These are phyloP conservation scores for Drosophila pseudotalamancana DNA, from an alignment of 2,888 invertebrate genomes.

Conservation along the genomic window DNA sequence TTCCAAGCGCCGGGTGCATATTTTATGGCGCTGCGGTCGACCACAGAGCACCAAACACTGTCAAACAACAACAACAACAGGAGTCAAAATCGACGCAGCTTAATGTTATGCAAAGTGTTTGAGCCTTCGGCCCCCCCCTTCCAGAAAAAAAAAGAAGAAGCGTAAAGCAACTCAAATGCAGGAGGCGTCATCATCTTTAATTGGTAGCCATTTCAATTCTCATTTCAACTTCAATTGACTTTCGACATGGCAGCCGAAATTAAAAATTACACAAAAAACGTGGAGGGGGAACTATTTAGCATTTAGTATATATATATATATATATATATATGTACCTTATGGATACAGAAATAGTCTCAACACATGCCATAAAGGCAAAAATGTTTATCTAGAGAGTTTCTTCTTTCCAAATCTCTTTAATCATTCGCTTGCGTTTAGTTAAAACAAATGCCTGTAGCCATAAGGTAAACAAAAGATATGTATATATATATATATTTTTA, in stretches of 20 bases:
- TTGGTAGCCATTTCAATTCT: slow-evolving; percentile 75
- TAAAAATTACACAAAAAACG: slow-evolving; percentile 34
- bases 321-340: neutral
- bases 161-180: too few species aligned
- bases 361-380: too few species aligned
- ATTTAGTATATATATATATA: neutral
- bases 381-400: too few species aligned
- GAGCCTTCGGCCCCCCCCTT: slow-evolving; percentile 74
- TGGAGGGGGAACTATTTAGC: slow-evolving; percentile 18
- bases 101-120: slow-evolving; percentile 80
- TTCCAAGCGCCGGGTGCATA: slow-evolving; percentile 61
- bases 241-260: slow-evolving; percentile 59
- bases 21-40: slow-evolving; percentile 69
- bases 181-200: slow-evolving; percentile 68
- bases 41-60: slow-evolving; percentile 43
- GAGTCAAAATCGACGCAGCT: slow-evolving; percentile 48
- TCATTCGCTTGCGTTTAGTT: neutral
- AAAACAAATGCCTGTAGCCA: neutral
- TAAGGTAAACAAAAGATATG: neutral
- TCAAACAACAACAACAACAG: slow-evolving; percentile 32
- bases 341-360: too few species aligned
- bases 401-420: neutral
- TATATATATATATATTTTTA: too few species aligned
- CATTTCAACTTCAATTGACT: slow-evolving; percentile 74
- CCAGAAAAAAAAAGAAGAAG: too few species aligned